These are phyloP conservation scores for Cantharis flavilabris DNA, from an alignment of 2,888 invertebrate genomes.

Conservation along the genomic window DNA sequence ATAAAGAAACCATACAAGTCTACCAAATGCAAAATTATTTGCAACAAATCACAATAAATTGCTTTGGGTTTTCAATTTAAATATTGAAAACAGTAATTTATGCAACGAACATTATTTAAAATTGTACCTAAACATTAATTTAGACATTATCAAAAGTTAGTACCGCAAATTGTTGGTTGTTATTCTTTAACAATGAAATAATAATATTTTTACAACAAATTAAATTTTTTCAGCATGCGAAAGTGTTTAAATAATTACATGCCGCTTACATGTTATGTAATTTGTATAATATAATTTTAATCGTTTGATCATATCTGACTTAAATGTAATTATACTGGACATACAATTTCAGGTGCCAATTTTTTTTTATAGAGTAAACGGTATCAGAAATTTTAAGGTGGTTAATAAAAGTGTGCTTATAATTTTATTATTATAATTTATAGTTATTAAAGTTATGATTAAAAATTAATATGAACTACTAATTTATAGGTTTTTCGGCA, in stretches of 20 bases:
- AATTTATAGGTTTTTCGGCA: not conserved
- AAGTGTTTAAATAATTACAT: slow-evolving; percentile 1
- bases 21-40: not conserved
- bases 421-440: not conserved
- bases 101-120: not conserved
- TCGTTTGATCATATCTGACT: not conserved
- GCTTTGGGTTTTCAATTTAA: not conserved
- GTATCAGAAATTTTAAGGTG: not conserved
- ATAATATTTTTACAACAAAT: not conserved
- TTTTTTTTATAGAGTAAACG: not conserved
- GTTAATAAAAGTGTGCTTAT: not conserved
- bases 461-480: not conserved
- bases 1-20: not conserved
- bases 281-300: not conserved
- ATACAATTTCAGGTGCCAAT: not conserved
- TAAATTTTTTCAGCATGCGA: not conserved
- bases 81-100: not conserved
- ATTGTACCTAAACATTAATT: not conserved
- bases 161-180: not conserved
- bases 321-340: not conserved
- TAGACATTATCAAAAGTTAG: not conserved
- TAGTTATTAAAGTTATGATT: not conserved
- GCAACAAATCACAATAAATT: not conserved
- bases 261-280: not conserved
- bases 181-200: not conserved